phyloP scores from a whole-genome alignment of 1,140 invertebrate species.

The Drosophila mauritiana region DNA sequence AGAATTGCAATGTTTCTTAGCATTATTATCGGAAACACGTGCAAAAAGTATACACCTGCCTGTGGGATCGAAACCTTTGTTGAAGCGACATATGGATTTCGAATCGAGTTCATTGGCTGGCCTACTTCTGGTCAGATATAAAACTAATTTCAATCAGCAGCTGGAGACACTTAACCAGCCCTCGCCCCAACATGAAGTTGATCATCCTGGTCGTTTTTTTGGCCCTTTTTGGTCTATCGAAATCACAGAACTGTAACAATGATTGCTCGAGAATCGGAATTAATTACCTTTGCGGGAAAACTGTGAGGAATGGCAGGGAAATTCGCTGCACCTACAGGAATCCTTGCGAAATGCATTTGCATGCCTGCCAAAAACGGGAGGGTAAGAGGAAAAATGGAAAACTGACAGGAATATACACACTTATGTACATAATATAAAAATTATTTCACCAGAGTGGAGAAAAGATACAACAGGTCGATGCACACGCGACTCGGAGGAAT shows the following conservation, averaged over 20 bases:
- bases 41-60: conserved; percentile 3
- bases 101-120: conserved; percentile 14
- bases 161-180: conserved; percentile 7
- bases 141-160: conserved; percentile 10
- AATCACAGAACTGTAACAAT: conserved; percentile 5
- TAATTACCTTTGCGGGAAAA: conserved; percentile 38
- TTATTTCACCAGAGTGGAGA: conserved; percentile 33
- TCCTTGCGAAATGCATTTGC: conserved; percentile 33
- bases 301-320: conserved; percentile 22
- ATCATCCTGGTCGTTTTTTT: conserved; percentile 4
- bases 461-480: conserved; percentile 44
- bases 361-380: conserved; percentile 31
- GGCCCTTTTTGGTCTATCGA: background rate
- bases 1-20: too few species aligned
- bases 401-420: background rate
- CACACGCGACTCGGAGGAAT: conserved; percentile 27
- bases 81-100: conserved; percentile 6
- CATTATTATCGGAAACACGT: conserved; percentile 3
- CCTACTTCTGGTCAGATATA: conserved; percentile 36
- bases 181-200: conserved; percentile 22
- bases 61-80: conserved; percentile 11
- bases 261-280: conserved; percentile 2
- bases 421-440: background rate
- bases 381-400: background rate
- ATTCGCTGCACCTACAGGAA: conserved; percentile 32